Evolutionary conservation across 1,140 invertebrate genomes (phyloP).

Genomic region (Zaprionus vittiger): DNA sequence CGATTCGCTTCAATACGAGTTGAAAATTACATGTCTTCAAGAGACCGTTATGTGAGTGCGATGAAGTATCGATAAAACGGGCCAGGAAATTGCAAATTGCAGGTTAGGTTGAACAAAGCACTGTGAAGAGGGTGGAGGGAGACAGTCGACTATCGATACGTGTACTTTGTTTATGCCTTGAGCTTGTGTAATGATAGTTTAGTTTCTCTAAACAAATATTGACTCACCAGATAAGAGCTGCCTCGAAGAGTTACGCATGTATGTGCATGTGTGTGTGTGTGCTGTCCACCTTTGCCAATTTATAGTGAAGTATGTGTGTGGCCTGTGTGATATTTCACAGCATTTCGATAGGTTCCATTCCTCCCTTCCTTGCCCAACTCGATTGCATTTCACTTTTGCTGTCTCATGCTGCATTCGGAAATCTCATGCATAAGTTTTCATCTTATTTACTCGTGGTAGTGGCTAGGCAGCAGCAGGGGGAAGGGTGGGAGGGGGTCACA

Average conservation of each 20-base stretch:
- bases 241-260: slow-evolving; percentile 11
- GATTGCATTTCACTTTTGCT: slow-evolving; percentile 47
- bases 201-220: slow-evolving; percentile 63
- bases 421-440: slow-evolving; percentile 75
- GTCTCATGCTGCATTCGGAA: slow-evolving; percentile 24
- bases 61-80: slow-evolving; percentile 58
- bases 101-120: slow-evolving; percentile 42
- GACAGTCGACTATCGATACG: background rate
- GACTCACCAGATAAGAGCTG: slow-evolving; percentile 23
- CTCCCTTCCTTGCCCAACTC: background rate
- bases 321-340: slow-evolving; percentile 30
- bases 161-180: slow-evolving; percentile 45
- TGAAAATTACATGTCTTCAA: slow-evolving; percentile 68
- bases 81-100: slow-evolving; percentile 78
- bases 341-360: slow-evolving; percentile 6
- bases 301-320: slow-evolving; percentile 14
- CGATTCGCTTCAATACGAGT: slow-evolving; percentile 57
- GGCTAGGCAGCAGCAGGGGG: background rate
- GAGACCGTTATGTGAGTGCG: slow-evolving; percentile 43
- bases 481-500: background rate
- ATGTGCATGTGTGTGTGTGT: background rate
- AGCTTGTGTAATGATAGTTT: slow-evolving; percentile 47
- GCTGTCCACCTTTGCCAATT: slow-evolving; percentile 33
- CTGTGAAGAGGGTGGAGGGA: too few relatives aligned
- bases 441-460: slow-evolving; percentile 57